Conservation (phyloP, 2,888 invertebrate species). For the Hirtodrosophila duncani region DNA sequence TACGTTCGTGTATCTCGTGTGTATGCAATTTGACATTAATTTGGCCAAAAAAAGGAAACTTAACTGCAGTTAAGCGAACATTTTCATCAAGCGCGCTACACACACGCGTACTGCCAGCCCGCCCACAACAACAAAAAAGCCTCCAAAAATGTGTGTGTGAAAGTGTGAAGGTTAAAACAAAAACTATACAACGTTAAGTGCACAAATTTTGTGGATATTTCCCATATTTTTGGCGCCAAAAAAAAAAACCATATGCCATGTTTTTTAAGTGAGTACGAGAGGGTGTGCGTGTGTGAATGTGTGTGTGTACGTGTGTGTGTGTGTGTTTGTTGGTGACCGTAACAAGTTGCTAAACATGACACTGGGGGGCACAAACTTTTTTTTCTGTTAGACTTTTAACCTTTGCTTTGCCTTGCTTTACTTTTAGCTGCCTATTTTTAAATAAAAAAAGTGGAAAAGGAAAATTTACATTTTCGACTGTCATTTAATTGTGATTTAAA, state of each 20-base stretch:
- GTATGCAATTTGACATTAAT: conserved; percentile 70
- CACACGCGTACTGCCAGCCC: too few relatives aligned
- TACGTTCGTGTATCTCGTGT: conserved; percentile 45
- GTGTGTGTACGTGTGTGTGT: conserved; percentile 14
- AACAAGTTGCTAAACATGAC: conserved; percentile 57
- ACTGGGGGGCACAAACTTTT: conserved; percentile 19
- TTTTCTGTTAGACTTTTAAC: too few relatives aligned
- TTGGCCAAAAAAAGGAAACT: conserved; percentile 49
- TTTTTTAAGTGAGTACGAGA: conserved; percentile 15
- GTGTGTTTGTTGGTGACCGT: conserved; percentile 27
- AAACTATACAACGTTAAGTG: conserved; percentile 1
- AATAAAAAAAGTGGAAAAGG: not conserved
- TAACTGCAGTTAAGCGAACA: conserved; percentile 65
- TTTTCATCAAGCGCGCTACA: conserved; percentile 51
- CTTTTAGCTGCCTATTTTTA: not conserved
- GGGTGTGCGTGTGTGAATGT: conserved; percentile 6
- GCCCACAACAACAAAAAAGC: too few relatives aligned
- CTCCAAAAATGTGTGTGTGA: too few relatives aligned
- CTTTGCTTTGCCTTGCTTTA: too few relatives aligned
- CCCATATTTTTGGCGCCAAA: conserved; percentile 60
- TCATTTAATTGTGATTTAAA: too few relatives aligned
- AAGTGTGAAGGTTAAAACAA: conserved; percentile 1
- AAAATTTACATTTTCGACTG: too few relatives aligned
- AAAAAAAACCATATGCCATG: conserved; percentile 19
- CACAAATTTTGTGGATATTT: conserved; percentile 26